phyloP scores from a whole-genome alignment of 2,797 vertebrate species.

The Sciurus carolinensis region DNA sequence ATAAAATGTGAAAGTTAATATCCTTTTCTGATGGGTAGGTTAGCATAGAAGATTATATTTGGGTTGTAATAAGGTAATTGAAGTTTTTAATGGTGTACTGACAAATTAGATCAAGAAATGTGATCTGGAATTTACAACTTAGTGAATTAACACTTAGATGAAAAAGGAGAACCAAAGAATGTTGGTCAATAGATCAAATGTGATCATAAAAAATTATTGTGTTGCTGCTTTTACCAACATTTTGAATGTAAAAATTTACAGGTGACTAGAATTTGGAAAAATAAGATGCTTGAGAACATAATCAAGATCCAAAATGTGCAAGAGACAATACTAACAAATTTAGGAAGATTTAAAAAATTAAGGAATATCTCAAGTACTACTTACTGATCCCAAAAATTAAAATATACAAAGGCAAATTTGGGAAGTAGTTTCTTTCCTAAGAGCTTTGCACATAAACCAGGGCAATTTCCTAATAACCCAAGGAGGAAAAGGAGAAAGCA shows the following conservation, averaged over 20 bases:
- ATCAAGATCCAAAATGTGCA: conserved; percentile 23
- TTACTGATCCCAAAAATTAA: conserved; percentile 33
- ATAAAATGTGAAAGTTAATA: neutral
- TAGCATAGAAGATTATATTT: neutral
- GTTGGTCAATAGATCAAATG: neutral
- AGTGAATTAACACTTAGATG: neutral
- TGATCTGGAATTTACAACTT: neutral
- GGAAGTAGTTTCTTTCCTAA: neutral
- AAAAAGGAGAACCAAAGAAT: neutral
- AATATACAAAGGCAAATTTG: neutral
- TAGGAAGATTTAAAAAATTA: neutral
- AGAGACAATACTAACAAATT: neutral
- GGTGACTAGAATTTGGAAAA: conserved; percentile 35
- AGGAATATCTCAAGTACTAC: neutral
- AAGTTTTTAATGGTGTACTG: conserved; percentile 15
- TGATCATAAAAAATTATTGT: conserved; percentile 4
- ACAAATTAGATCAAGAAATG: conserved; percentile 21
- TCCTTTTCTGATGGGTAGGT: neutral
- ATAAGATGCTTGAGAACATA: conserved; percentile 5
- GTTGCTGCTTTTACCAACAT: neutral
- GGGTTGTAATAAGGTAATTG: neutral
- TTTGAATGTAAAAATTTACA: conserved; percentile 22
- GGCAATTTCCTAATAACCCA: neutral
- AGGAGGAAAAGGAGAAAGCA: neutral
- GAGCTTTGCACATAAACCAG: neutral